Evolutionary conservation across 1,140 invertebrate species (phyloP), one percentile per base, ranked within the genome.

Genomic region (Homarus americanus): DNA sequence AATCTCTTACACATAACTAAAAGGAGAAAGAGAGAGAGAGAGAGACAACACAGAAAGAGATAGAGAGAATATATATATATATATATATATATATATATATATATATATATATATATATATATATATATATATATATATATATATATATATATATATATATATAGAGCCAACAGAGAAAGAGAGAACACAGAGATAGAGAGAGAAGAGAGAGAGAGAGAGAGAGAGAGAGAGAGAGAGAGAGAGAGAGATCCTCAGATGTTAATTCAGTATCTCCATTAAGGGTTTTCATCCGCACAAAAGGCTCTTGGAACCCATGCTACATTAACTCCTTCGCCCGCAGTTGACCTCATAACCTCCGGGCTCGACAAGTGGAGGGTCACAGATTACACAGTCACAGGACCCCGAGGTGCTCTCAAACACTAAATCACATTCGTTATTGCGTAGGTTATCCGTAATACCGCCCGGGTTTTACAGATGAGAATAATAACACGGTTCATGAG

Each of bases 21-120:
- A n/a, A n/a, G n/a, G n/a, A n/a, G n/a, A n/a, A n/a, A n/a, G n/a
- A n/a, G n/a, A n/a, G n/a, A n/a, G n/a, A n/a, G n/a, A n/a, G n/a
- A n/a, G n/a, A n/a, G n/a, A n/a, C n/a, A n/a, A n/a, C n/a, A n/a
- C n/a, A n/a, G n/a, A n/a, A n/a, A n/a, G n/a, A n/a, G n/a, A n/a
- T n/a, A n/a, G n/a, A n/a, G n/a, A n/a, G n/a, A n/a, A n/a, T 58
- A 58, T 82, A 58, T 58, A 82, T 82, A 58, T 73, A 73, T 73
- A 36, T 73, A 73, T 73, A 73, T 73, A 73, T 73, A 73, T 73
- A 73, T 73, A 73, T 32, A 34, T 73, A 73, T 34, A 73, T 34
- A 73, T 32, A 34, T 73, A 73, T 73, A 32, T 73, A 73, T 73
- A 73, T 73, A 73, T 34, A 73, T 73, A 73, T 73, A 73, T 73